Evolutionary conservation across 2,888 invertebrate genomes (phyloP).

Genomic region (Nycteola revayana): DNA sequence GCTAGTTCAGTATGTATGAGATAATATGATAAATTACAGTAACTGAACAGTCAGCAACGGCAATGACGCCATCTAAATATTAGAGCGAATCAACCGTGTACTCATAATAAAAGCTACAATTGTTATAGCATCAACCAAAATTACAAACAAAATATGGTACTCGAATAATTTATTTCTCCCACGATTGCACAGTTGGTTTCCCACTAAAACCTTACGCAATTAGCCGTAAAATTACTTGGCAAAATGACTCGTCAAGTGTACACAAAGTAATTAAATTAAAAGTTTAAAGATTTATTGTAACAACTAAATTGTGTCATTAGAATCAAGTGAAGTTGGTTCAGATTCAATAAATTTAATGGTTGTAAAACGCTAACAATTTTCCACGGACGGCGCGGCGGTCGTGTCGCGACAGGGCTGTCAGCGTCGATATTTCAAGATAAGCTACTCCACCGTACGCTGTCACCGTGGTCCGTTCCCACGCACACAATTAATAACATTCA

Average conservation of each 20-base stretch:
- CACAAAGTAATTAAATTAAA: neutral
- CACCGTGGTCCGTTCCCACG: conserved; percentile 61
- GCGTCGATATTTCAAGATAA: conserved; percentile 73
- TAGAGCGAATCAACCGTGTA: conserved; percentile 36
- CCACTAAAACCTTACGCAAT: conserved; percentile 38
- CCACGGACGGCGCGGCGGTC: conserved; percentile 38
- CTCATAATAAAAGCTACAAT: conserved; percentile 37
- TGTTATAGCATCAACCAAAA: conserved; percentile 39
- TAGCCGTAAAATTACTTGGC: conserved; percentile 30
- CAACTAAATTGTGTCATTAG: conserved; percentile 41
- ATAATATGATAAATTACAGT: no score
- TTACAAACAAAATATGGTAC: conserved; percentile 43
- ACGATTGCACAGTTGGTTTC: conserved; percentile 34
- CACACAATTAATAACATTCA: conserved; percentile 29
- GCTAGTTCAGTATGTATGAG: no score
- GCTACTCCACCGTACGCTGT: conserved; percentile 48
- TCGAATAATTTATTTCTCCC: conserved; percentile 49
- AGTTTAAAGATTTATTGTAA: conserved; percentile 31
- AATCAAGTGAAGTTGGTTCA: conserved; percentile 39
- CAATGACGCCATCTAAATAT: conserved; percentile 41
- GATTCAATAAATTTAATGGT: conserved; percentile 57
- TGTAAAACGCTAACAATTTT: conserved; percentile 56
- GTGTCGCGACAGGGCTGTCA: conserved; percentile 55
- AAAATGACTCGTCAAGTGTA: conserved; percentile 24
- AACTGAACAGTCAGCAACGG: no score